A percentile compares a stretch with the other conserved stretches of the same genome.
These are phyloP conservation scores for Tetrax tetrax DNA, from an alignment of 2,113 vertebrate species.

Conservation along the genomic window DNA sequence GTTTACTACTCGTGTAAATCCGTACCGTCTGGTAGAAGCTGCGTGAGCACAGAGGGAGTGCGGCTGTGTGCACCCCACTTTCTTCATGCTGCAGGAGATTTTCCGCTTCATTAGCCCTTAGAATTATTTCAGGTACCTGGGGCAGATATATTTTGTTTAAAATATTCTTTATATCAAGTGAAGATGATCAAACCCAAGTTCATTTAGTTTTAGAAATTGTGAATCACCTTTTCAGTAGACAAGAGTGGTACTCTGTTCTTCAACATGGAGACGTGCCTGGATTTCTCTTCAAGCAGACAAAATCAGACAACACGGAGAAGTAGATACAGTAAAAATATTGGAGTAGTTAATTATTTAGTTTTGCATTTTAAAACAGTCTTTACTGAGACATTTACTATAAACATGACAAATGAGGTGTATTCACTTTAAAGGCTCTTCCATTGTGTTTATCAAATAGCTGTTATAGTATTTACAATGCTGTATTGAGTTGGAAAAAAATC, in stretches of 20 bases:
- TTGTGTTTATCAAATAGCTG: constrained; percentile 60
- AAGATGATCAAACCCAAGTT: not conserved
- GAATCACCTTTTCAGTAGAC: not conserved
- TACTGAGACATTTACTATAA: constrained; percentile 37
- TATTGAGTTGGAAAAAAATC: constrained; percentile 52
- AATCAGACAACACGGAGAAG: not conserved
- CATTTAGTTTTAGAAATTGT: not conserved
- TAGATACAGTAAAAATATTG: not conserved
- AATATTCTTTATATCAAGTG: not conserved
- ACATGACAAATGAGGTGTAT: not conserved
- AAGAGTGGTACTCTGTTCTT: not conserved
- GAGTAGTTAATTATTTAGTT: not conserved
- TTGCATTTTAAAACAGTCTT: constrained; percentile 37
- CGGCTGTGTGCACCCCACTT: not conserved
- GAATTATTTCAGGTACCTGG: not conserved
- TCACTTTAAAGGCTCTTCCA: constrained; percentile 31
- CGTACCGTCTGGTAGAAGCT: fast-evolving
- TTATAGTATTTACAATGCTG: constrained; percentile 40
- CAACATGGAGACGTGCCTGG: not conserved
- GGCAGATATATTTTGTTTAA: not conserved
- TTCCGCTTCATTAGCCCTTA: not conserved
- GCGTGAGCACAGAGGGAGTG: not conserved
- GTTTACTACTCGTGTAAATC: not conserved
- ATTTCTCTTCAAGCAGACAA: not conserved
- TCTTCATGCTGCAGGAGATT: not conserved